These are phyloP conservation scores for Tragelaphus strepsiceros DNA, from an alignment of 2,113 vertebrate genomes.

Conservation along the genomic window DNA sequence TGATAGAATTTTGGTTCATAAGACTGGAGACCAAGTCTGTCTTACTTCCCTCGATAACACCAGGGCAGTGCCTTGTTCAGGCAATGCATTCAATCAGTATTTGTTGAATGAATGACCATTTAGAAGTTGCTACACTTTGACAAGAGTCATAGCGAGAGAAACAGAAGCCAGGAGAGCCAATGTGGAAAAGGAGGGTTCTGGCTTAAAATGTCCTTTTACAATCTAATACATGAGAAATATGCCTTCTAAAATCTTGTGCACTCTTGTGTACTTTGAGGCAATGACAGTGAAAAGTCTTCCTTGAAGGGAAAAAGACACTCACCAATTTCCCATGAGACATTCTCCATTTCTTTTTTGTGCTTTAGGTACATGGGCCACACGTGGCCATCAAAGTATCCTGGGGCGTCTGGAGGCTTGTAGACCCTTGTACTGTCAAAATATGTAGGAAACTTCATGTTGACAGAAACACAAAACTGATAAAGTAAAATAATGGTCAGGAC, in stretches of 20 bases:
- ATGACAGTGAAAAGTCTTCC: neutral
- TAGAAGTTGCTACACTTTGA: neutral
- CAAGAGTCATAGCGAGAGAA: neutral
- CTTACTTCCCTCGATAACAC: neutral
- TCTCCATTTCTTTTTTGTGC: constrained; percentile 86
- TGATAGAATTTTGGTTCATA: neutral
- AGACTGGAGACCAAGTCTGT: neutral
- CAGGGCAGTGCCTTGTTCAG: neutral
- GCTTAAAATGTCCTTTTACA: neutral
- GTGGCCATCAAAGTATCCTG: constrained; percentile 90
- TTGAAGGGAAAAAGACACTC: constrained; percentile 10
- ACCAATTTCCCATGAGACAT: constrained; percentile 81
- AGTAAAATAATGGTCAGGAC: neutral
- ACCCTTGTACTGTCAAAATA: constrained; percentile 85
- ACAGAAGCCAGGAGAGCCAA: neutral
- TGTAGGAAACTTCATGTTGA: constrained; percentile 2
- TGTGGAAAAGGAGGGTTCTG: neutral
- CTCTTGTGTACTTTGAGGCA: neutral
- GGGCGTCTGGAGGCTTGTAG: constrained; percentile 91
- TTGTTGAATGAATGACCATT: neutral
- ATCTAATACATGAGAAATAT: neutral
- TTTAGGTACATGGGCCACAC: constrained; percentile 98
- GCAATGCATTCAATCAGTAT: neutral
- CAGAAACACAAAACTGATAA: neutral
- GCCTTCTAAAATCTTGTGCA: neutral